Percentiles rank a stretch among this genome's conserved stretches.
These are phyloP conservation scores for Cottus gobio DNA, from an alignment of 2,113 vertebrate species.

Conservation along the genomic window DNA sequence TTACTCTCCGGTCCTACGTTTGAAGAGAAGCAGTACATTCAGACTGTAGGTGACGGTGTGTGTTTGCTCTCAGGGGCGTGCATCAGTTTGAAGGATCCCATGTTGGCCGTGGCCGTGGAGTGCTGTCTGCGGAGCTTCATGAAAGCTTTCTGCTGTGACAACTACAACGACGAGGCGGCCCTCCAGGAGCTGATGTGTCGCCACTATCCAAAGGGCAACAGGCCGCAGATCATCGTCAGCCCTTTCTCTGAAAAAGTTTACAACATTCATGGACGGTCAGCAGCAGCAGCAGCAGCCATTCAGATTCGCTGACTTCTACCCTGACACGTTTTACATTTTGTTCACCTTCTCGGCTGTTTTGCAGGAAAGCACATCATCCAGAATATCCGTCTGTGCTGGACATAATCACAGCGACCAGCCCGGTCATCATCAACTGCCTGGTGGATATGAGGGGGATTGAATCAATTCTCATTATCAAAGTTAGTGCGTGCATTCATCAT, in stretches of 20 bases:
- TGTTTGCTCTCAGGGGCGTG: slow-evolving; percentile 49
- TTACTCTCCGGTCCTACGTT: not conserved
- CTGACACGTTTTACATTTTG: not conserved
- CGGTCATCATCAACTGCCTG: slow-evolving; percentile 63
- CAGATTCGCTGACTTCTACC: too few relatives aligned
- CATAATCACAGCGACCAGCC: slow-evolving; percentile 45
- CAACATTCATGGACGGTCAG: slow-evolving; percentile 58
- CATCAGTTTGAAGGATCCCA: slow-evolving; percentile 57
- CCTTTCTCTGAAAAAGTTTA: slow-evolving; percentile 55
- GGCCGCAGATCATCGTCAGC: slow-evolving; percentile 63
- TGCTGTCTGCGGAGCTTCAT: slow-evolving; percentile 63
- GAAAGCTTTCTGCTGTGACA: slow-evolving; percentile 70
- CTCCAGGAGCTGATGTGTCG: slow-evolving; percentile 61
- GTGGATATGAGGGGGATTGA: slow-evolving; percentile 69
- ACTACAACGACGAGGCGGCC: slow-evolving; percentile 56
- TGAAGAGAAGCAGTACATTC: not conserved
- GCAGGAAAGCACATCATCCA: slow-evolving; percentile 52
- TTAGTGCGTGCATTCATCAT: too few relatives aligned
- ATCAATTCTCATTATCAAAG: slow-evolving; percentile 62
- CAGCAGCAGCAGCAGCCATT: not conserved
- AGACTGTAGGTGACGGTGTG: not conserved
- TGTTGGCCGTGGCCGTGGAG: slow-evolving; percentile 54
- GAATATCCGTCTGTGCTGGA: slow-evolving; percentile 58
- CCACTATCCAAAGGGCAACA: slow-evolving; percentile 45
- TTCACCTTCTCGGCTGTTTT: slow-evolving; percentile 6